These are phyloP conservation scores for Dipodomys spectabilis DNA, from an alignment of 2,113 vertebrate species.

Conservation along the genomic window DNA sequence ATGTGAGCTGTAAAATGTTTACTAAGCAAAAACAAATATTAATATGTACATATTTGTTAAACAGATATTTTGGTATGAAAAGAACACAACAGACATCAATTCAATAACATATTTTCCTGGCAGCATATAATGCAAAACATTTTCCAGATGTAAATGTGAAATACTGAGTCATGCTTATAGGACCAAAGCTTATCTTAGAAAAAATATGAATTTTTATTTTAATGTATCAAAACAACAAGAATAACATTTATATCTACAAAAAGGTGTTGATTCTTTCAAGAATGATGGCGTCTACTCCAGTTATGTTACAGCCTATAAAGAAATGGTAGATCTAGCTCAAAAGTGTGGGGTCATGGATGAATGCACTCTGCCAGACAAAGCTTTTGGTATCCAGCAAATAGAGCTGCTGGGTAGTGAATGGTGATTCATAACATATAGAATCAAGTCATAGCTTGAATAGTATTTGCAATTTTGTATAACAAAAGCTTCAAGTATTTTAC, in stretches of 20 bases:
- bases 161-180: neutral
- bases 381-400: neutral
- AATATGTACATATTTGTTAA: neutral
- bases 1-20: neutral
- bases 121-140: slow-evolving; percentile 1
- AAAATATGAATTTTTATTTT: too few relatives aligned
- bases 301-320: slow-evolving; percentile 79
- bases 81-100: neutral
- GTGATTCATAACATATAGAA: slow-evolving; percentile 68
- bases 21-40: neutral
- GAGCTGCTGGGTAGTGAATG: slow-evolving; percentile 79
- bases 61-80: neutral
- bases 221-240: too few relatives aligned
- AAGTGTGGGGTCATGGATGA: slow-evolving; percentile 80
- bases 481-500: slow-evolving; percentile 3
- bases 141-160: neutral
- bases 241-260: too few relatives aligned
- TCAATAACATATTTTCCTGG: neutral
- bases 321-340: slow-evolving; percentile 84
- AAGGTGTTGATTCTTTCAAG: too few relatives aligned
- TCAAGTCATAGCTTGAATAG: neutral
- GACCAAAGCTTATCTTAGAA: too few relatives aligned
- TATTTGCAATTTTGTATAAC: neutral
- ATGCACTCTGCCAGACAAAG: neutral
- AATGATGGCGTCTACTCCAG: slow-evolving; percentile 87